phyloP scores from a whole-genome alignment of 2,888 invertebrate genomes.

The Torymus aiolomorphi region DNA sequence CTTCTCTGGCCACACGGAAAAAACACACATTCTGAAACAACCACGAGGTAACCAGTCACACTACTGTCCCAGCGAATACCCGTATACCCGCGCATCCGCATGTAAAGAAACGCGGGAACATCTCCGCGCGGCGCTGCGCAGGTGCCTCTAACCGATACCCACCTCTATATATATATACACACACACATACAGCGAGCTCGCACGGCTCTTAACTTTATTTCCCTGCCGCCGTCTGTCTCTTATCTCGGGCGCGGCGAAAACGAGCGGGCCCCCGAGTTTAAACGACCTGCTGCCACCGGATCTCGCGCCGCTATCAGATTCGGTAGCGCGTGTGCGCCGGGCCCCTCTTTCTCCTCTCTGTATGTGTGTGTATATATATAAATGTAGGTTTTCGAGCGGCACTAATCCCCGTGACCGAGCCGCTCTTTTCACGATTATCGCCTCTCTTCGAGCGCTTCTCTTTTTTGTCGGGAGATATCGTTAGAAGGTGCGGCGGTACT shows the following conservation, averaged over 20 bases:
- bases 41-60: no score
- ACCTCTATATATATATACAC: no score
- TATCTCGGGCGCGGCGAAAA: neutral
- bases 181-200: no score
- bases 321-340: constrained; percentile 4
- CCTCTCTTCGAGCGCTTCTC: neutral
- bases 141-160: constrained; percentile 63
- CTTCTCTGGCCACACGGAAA: no score
- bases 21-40: no score
- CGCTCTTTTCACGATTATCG: no score
- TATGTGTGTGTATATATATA: neutral
- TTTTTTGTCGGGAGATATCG: neutral
- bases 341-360: no score
- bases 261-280: neutral
- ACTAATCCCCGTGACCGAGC: constrained; percentile 46
- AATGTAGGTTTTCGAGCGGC: neutral
- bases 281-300: constrained; percentile 51
- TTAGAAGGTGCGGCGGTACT: no score
- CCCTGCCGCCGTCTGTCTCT: constrained; percentile 29
- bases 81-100: neutral
- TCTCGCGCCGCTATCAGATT: constrained; percentile 32
- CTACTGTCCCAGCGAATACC: no score
- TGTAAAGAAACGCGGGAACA: neutral
- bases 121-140: constrained; percentile 49
- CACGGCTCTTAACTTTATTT: constrained; percentile 61